These are phyloP conservation scores for Athrips mouffetella DNA, from an alignment of 2,888 invertebrate species.

Conservation along the genomic window DNA sequence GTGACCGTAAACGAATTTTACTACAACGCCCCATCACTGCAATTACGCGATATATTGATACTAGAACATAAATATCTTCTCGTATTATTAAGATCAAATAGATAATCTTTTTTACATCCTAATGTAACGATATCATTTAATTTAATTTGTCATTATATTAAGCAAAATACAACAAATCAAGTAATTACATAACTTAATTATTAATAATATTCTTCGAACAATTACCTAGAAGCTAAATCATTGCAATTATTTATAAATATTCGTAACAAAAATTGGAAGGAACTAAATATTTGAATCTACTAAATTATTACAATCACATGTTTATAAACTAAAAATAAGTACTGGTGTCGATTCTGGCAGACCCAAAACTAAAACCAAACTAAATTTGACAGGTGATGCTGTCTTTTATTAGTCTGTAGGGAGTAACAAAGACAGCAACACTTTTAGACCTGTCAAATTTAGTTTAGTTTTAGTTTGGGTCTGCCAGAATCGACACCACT, in stretches of 20 bases:
- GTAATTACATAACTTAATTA: slow-evolving; percentile 70
- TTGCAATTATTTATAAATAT: slow-evolving; percentile 70
- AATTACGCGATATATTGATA: slow-evolving; percentile 72
- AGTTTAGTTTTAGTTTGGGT: too few relatives aligned
- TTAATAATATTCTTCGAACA: slow-evolving; percentile 72
- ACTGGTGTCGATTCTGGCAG: too few relatives aligned
- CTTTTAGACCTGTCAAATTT: too few relatives aligned
- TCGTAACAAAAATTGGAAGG: slow-evolving; percentile 73
- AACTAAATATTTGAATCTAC: slow-evolving; percentile 73
- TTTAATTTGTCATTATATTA: slow-evolving; percentile 74
- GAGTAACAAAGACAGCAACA: too few relatives aligned
- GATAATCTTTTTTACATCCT: slow-evolving; percentile 78
- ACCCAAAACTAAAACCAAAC: too few relatives aligned
- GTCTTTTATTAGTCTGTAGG: too few relatives aligned
- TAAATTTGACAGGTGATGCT: too few relatives aligned
- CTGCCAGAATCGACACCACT: too few relatives aligned
- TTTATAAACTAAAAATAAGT: slow-evolving; percentile 64
- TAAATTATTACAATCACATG: slow-evolving; percentile 66
- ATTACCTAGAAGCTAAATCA: slow-evolving; percentile 64
- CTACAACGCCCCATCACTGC: slow-evolving; percentile 72
- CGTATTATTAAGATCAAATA: slow-evolving; percentile 78
- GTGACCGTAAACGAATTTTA: slow-evolving; percentile 76
- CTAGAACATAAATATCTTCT: slow-evolving; percentile 78
- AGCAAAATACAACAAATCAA: slow-evolving; percentile 71
- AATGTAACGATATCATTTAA: slow-evolving; percentile 76